phyloP scores from a whole-genome alignment of 2,113 vertebrate genomes.

The Speoplatyrhinus poulsoni region DNA sequence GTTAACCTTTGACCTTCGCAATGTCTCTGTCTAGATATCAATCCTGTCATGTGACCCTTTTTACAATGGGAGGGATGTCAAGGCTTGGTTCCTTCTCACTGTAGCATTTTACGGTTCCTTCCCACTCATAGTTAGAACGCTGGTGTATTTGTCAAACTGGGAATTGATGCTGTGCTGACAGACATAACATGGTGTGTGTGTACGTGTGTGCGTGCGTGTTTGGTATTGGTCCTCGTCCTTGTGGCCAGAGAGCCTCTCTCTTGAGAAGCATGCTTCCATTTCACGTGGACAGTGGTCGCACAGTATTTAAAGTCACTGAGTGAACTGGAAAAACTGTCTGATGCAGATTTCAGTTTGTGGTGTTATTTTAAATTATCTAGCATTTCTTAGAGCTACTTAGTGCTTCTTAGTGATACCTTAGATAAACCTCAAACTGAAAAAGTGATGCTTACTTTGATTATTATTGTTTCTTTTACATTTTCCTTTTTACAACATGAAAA shows the following conservation, averaged over 20 bases:
- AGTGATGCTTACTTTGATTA: too few relatives aligned
- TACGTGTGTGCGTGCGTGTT: constrained; percentile 32
- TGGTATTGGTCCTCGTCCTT: background rate
- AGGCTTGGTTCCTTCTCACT: constrained; percentile 34
- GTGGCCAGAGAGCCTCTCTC: constrained; percentile 13
- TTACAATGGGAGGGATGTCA: constrained; percentile 40
- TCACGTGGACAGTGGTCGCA: background rate
- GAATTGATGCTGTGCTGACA: constrained; percentile 12
- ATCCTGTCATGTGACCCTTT: constrained; percentile 33
- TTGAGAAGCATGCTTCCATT: constrained; percentile 15
- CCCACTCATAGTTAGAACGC: constrained; percentile 16
- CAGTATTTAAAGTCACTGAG: too few relatives aligned
- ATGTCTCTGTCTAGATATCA: constrained; percentile 50
- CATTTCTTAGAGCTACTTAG: too few relatives aligned
- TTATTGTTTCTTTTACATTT: too few relatives aligned
- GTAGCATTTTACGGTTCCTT: constrained; percentile 51
- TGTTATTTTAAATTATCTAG: too few relatives aligned
- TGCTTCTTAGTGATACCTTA: too few relatives aligned
- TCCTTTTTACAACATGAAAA: too few relatives aligned
- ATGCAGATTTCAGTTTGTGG: too few relatives aligned
- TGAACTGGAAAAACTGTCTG: too few relatives aligned
- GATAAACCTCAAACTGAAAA: too few relatives aligned
- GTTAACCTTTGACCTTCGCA: constrained; percentile 62
- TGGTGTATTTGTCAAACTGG: constrained; percentile 23
- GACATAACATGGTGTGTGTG: background rate